Percentiles rank a stretch among this genome's conserved stretches.
Conservation (phyloP, 1,140 invertebrate species). For the Nasonia vitripennis region DNA sequence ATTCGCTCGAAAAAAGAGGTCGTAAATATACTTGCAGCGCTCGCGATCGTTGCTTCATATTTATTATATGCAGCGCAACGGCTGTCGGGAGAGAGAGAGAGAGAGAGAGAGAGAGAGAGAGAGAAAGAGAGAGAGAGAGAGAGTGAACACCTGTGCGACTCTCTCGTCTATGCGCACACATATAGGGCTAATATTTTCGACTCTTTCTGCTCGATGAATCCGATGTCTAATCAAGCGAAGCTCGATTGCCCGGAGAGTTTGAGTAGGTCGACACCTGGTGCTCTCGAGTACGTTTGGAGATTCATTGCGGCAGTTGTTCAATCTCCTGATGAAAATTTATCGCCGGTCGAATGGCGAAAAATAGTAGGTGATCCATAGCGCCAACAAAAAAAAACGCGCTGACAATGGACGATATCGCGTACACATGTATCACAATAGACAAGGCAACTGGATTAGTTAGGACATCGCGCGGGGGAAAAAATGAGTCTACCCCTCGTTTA, state of each 20-base stretch:
- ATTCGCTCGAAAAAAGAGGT: background rate
- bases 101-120: too few relatives aligned
- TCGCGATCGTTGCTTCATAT: background rate
- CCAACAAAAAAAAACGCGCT: background rate
- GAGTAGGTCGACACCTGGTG: background rate
- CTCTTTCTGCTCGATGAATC: background rate
- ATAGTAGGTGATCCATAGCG: background rate
- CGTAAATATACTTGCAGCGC: background rate
- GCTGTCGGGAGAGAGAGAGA: background rate
- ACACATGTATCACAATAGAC: constrained; percentile 1
- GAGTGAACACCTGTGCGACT: background rate
- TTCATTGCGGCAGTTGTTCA: background rate
- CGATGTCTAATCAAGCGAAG: background rate
- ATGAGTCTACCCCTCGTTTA: background rate
- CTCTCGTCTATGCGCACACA: background rate
- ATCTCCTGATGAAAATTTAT: background rate
- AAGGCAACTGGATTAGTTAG: constrained; percentile 17
- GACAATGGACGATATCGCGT: background rate
- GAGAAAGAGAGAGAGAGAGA: too few relatives aligned
- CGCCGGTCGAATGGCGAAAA: background rate
- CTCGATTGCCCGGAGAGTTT: background rate
- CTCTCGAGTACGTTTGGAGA: background rate
- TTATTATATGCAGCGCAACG: background rate
- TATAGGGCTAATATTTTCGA: background rate
- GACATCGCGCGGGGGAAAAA: too few relatives aligned